Evolutionary conservation across 2,888 invertebrate species (phyloP), one percentile per base, ranked within the genome.

Genomic region (Stictocephala bisonia): DNA sequence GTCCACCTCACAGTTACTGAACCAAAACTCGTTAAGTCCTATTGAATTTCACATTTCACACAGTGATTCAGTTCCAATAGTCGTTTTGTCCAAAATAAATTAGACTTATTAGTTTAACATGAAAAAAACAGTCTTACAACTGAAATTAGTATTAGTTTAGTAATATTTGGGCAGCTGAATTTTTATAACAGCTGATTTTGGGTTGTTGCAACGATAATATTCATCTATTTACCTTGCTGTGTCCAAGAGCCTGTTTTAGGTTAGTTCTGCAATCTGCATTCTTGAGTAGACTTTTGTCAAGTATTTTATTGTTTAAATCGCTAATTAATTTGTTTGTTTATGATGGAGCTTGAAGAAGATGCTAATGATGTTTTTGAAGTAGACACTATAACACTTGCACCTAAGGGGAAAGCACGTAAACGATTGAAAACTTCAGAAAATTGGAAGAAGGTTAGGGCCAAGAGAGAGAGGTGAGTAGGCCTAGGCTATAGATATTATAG

Each of bases 381-480:
- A 44, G 44, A 44, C 44, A 44, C n/a, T 44, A 44, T 11, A 44
- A 3, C 44, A 44, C 44, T 44, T 44, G 44, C 44, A 11, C 44
- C 44, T 44, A 44, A n/a, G 44, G 44, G 44, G 44, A 44, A 44
- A 44, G n/a, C n/a, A n/a, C n/a, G n/a, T n/a, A n/a, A n/a, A n/a
- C n/a, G n/a, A n/a, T n/a, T n/a, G 44, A 50, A 50, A 50, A 50
- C 50, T 50, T 20, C 50, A 50, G 50, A 50, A 50, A 50, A 50
- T 58, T 58, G 58, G 58, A 6, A 58, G 58, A 58, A 58, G 58
- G 27, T 58, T 58, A 58, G 58, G 58, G 58, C 27, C 58, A 58
- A 58, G 58, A 58, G 58, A 58, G 58, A 58, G 58, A 58, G 58
- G 58, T n/a, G n/a, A n/a, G n/a, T 58, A 51, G 53, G 53, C 53